Conservation (phyloP, 1,140 invertebrate species). For the Cydia pomonella region DNA sequence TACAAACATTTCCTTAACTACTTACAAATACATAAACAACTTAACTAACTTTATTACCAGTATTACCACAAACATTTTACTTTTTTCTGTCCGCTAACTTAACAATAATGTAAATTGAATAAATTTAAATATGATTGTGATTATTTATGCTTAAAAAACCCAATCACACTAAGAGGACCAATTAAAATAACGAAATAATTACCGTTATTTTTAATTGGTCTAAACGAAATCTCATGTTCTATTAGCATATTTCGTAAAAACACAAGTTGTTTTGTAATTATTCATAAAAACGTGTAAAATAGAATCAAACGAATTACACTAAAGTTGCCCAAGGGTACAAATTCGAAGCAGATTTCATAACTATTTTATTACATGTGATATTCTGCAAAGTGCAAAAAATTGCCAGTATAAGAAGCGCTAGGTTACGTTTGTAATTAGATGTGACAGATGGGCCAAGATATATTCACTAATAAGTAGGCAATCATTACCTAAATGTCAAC, state of each 20-base stretch:
- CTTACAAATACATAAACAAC: too few relatives aligned
- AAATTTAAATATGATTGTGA: too few relatives aligned
- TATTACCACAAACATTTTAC: too few relatives aligned
- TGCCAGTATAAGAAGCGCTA: neutral
- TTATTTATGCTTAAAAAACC: too few relatives aligned
- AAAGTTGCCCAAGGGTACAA: neutral
- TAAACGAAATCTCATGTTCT: neutral
- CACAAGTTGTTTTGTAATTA: constrained; percentile 2
- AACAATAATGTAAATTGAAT: too few relatives aligned
- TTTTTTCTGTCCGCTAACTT: too few relatives aligned
- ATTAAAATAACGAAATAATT: neutral
- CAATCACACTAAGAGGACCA: neutral
- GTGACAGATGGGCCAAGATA: too few relatives aligned
- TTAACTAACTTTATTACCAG: too few relatives aligned
- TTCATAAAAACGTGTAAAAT: constrained; percentile 15
- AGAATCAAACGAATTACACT: neutral
- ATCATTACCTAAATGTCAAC: too few relatives aligned
- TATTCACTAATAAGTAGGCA: too few relatives aligned
- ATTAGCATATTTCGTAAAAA: constrained; percentile 12
- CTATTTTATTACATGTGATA: neutral
- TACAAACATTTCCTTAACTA: too few relatives aligned
- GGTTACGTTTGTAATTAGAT: neutral
- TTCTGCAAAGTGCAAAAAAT: neutral
- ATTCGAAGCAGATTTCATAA: neutral
- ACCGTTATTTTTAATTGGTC: neutral